Base-by-base conservation (phyloP, 2,797 vertebrate species). In the Myotis vivesi region DNA sequence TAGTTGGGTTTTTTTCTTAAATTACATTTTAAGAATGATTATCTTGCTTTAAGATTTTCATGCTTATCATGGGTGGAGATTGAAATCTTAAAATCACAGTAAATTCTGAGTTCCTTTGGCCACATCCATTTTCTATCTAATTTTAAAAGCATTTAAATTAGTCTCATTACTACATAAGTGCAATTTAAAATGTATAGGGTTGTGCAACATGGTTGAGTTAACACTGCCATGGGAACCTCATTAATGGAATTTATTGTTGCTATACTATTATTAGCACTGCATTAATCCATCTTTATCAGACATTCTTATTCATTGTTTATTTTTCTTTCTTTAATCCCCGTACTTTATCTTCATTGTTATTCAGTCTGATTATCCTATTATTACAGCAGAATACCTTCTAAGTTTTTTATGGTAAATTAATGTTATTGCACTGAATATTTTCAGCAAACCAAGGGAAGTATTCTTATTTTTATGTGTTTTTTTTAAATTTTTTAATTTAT, bases 81-180 rank as follows among this genome's bases (percentile, higher is more conserved):
- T 59, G 28, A 91, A 96, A 91, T 82, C 69, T 83, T 94, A 91
- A 92, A 89, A 85, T 91, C 53, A 73, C 46, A 72, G 22, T 69
- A 73, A 83, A 80, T 75, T 89, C 28, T 6, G 28, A 86, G 69
- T 94, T 81, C 59, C 66, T 83, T 11, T 0, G 16, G 62, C 41
- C 53, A 80, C 30, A 73, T 75, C 38, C 30, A 94, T 77, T 89
- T 93, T 66, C 59, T 84, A 28, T 76, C 33, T 75, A 86, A 82
- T 87, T 87, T 91, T 49, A 83, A 90, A 87, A 91, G 36, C 16
- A 51, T 57, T 84, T 89, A 66, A 38, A 87, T 87, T 59, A 72
- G 73, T 92, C 41, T 73, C 79, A 82, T 86, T 73, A 57, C 44
- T 75, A 17, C 19, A 59, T 72, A 33, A 19, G 23, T 41, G 62